phyloP scores from a whole-genome alignment of 1,140 invertebrate genomes.

The Sweltsa coloradensis region DNA sequence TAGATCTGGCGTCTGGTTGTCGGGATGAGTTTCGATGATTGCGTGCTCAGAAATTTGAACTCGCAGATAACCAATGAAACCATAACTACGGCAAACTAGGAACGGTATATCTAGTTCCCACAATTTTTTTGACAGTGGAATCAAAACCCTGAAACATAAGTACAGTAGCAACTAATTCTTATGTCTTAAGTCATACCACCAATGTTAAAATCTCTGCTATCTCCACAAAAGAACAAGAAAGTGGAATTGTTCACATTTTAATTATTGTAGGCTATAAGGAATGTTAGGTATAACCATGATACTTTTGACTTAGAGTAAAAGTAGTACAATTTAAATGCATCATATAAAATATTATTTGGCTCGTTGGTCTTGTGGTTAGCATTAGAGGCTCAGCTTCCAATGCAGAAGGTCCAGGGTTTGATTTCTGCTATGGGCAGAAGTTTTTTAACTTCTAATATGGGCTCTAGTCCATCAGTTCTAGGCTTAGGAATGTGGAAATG shows the following conservation, averaged over 20 bases:
- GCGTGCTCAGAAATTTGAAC: slow-evolving; percentile 85
- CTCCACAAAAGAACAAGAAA: neutral
- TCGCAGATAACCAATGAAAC: slow-evolving; percentile 84
- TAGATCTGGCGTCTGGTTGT: slow-evolving; percentile 79
- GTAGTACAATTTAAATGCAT: too few species aligned
- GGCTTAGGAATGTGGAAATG: too few species aligned
- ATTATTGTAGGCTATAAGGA: slow-evolving; percentile 6
- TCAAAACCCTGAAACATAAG: slow-evolving; percentile 41
- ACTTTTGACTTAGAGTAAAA: too few species aligned
- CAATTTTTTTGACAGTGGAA: slow-evolving; percentile 61
- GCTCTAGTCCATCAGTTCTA: too few species aligned
- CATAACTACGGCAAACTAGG: slow-evolving; percentile 76
- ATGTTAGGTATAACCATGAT: neutral
- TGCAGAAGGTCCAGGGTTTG: too few species aligned
- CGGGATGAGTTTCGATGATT: slow-evolving; percentile 88
- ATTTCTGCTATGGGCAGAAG: too few species aligned
- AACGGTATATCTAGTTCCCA: slow-evolving; percentile 82
- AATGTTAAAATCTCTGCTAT: too few species aligned
- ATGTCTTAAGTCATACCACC: neutral
- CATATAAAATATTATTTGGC: too few species aligned
- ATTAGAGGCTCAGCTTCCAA: too few species aligned
- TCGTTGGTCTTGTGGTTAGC: too few species aligned
- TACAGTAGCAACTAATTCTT: slow-evolving; percentile 8
- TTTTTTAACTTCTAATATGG: too few species aligned
- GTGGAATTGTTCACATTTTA: slow-evolving; percentile 3